Base-by-base conservation (phyloP, 2,888 invertebrate species). In the Cactoblastis cactorum region DNA sequence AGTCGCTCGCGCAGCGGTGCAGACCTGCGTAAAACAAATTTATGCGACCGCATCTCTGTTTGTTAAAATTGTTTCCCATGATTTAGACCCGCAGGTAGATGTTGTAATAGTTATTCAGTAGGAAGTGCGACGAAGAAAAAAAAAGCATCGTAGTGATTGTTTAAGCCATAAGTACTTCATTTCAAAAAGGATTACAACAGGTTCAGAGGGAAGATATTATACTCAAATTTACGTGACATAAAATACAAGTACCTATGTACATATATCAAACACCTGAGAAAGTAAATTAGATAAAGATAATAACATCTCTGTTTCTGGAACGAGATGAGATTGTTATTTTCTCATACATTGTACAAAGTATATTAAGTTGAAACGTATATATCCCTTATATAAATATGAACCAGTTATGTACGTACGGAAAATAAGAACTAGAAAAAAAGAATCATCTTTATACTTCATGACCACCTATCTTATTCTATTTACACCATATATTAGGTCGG, bases 11-110 rank as follows among this genome's bases (percentile, higher is more conserved):
- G 22, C 3, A 39, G 34, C 59, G 65, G 60, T 62, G 72, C 71
- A 72, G 74, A 74, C 66, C 75, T 73, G 73, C 70, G 80, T 77
- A 75, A 81, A 78, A 74, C 69, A 72, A 76, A 84, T 83, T 82
- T 83, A 82, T 77, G 80, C 64, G 74, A 80, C 79, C 80, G 66
- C 72, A 67, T 75, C 77, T 73, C 71, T 77, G 77, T 77, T 74
- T 72, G 70, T 69, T 74, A 69, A 71, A 74, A 80, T 77, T 78
- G 79, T 80, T 78, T 71, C 67, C 67, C 66, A 75, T 79, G 75
- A 78, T 81, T 77, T 79, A 77, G 67, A 71, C 63, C 61, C 69
- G 72, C 66, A 68, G 71, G 66, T 71, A 64, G 49, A 49, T 52
- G 24, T 50, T 46, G 14, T 34, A 41, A 24, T 45, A 33, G 24